Evolutionary conservation across 2,888 invertebrate genomes (phyloP).

Genomic region (Yponomeuta plumbellus): DNA sequence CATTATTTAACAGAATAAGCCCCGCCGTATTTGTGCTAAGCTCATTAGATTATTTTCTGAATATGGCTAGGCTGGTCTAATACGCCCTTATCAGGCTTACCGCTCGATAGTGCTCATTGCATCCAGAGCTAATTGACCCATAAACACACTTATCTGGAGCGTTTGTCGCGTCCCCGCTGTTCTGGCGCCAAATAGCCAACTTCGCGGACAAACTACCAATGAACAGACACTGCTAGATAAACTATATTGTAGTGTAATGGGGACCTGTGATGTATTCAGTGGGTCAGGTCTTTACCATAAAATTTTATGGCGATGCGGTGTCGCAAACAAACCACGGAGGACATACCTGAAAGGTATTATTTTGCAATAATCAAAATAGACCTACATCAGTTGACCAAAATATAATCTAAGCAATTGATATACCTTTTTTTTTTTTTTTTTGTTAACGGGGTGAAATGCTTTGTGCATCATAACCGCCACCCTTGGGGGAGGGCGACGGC

Average conservation of each 20-base stretch:
- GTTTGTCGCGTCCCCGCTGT: constrained; percentile 3
- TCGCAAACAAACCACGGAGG: no score
- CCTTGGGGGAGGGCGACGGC: no score
- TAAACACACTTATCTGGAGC: constrained; percentile 63
- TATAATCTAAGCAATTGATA: no score
- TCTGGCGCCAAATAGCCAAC: constrained; percentile 4
- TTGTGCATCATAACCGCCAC: no score
- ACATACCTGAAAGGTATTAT: no score
- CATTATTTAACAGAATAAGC: no score
- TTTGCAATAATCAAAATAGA: no score
- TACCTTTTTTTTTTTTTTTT: no score
- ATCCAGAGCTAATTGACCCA: constrained; percentile 58
- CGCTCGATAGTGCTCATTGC: constrained; percentile 46
- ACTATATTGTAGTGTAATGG: not conserved
- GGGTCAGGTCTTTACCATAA: not conserved
- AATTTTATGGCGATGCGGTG: not conserved
- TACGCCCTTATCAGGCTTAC: constrained; percentile 6
- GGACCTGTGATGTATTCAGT: not conserved
- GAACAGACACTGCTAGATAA: not conserved
- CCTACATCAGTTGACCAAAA: no score
- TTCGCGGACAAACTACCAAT: not conserved
- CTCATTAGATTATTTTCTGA: no score
- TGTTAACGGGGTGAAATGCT: no score
- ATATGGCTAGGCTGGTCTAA: not conserved
- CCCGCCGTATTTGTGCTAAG: no score